phyloP scores from a whole-genome alignment of 1,140 invertebrate species.

The Lepidostoma basale region DNA sequence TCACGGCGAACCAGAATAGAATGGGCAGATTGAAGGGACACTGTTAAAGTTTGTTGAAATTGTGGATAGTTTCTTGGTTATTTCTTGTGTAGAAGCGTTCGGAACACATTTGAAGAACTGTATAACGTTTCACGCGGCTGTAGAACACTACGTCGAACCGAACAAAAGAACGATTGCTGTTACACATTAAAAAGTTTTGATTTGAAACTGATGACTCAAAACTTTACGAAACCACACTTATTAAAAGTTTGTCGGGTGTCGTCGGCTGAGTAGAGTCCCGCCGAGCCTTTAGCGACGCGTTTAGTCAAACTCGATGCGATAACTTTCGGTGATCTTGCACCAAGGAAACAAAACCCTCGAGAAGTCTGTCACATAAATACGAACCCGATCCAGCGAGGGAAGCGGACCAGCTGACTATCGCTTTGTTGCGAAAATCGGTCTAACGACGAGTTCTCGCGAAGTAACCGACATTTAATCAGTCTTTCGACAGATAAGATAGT shows the following conservation, averaged over 20 bases:
- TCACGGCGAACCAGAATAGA: slow-evolving; percentile 52
- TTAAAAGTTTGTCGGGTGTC: slow-evolving; percentile 23
- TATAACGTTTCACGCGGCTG: slow-evolving; percentile 56
- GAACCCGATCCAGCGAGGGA: background rate
- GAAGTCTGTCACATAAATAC: slow-evolving; percentile 23
- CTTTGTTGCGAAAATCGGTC: background rate
- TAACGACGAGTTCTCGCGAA: slow-evolving; percentile 27
- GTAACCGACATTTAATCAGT: slow-evolving; percentile 32
- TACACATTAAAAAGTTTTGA: slow-evolving; percentile 60
- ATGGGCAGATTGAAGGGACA: slow-evolving; percentile 3
- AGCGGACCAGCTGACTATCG: slow-evolving; percentile 9
- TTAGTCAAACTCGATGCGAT: background rate
- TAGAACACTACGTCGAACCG: slow-evolving; percentile 59
- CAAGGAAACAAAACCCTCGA: background rate
- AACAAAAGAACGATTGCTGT: slow-evolving; percentile 60
- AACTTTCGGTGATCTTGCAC: slow-evolving; percentile 1
- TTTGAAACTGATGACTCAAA: slow-evolving; percentile 50
- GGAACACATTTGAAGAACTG: slow-evolving; percentile 63
- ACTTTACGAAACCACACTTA: slow-evolving; percentile 8
- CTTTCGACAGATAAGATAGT: slow-evolving; percentile 26
- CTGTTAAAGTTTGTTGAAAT: slow-evolving; percentile 64
- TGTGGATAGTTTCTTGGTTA: slow-evolving; percentile 63
- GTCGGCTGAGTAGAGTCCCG: slow-evolving; percentile 2
- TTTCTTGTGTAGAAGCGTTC: slow-evolving; percentile 62
- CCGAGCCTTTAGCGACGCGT: background rate